A percentile compares a stretch with the other conserved stretches of the same genome.
Evolutionary conservation across 2,888 invertebrate genomes (phyloP).

Genomic region (Drosophila diplacantha): DNA sequence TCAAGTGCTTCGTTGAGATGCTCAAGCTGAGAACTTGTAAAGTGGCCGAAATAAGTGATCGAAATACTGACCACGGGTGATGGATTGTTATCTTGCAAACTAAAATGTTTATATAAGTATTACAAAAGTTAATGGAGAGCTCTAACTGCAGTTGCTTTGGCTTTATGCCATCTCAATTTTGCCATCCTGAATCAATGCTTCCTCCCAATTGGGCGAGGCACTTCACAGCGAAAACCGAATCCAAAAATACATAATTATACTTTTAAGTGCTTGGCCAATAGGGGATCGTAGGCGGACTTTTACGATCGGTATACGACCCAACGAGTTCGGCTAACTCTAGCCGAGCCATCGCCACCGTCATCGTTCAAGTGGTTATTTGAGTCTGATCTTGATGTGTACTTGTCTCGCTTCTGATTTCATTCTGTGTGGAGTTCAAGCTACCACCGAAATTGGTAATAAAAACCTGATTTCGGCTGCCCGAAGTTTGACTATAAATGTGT

Average conservation of each 20-base stretch:
- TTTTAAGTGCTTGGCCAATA: conserved; percentile 49
- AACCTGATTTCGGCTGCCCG: conserved; percentile 46
- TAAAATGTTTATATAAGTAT: neutral
- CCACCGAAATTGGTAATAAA: conserved; percentile 33
- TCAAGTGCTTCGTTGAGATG: conserved; percentile 40
- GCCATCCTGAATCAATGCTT: neutral
- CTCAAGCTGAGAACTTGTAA: conserved; percentile 36
- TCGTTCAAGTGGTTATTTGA: conserved; percentile 60
- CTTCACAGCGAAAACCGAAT: conserved; percentile 57
- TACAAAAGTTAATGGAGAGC: neutral
- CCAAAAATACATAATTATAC: conserved; percentile 50
- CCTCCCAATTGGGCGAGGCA: conserved; percentile 14
- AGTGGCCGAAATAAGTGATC: conserved; percentile 11
- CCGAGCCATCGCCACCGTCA: conserved; percentile 31
- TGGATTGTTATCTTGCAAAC: neutral
- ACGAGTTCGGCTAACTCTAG: conserved; percentile 4
- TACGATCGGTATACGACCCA: conserved; percentile 1
- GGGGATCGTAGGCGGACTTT: conserved; percentile 53
- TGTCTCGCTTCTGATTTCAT: conserved; percentile 38
- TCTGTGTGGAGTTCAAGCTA: conserved; percentile 13
- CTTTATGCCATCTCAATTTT: neutral
- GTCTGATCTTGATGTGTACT: conserved; percentile 50
- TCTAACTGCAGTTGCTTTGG: neutral
- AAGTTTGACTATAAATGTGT: conserved; percentile 67
- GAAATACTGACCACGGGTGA: neutral